These are phyloP conservation scores for Agrilus mali DNA, from an alignment of 2,888 invertebrate species.

Conservation along the genomic window DNA sequence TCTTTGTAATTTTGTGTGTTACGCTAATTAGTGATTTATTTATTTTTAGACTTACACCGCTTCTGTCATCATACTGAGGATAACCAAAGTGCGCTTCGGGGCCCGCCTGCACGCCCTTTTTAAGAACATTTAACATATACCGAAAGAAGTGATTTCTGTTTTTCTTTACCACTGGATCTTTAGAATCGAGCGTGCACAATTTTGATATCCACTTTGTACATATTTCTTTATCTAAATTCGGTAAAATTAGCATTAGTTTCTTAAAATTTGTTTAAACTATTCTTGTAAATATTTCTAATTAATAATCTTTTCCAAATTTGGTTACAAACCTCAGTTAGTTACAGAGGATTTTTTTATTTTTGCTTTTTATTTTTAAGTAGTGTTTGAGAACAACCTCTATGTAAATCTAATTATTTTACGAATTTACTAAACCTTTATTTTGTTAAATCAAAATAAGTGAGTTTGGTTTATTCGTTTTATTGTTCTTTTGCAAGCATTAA, in stretches of 20 bases:
- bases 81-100: conserved; percentile 16
- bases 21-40: neutral
- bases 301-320: neutral
- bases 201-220: conserved; percentile 36
- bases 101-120: conserved; percentile 21
- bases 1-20: neutral
- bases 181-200: conserved; percentile 31
- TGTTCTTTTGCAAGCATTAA: too few species aligned
- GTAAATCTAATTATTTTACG: too few species aligned
- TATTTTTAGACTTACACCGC: conserved; percentile 4
- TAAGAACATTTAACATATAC: conserved; percentile 34
- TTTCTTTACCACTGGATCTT: conserved; percentile 36
- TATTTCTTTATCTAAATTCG: conserved; percentile 31
- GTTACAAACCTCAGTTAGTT: too few species aligned
- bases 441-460: too few species aligned
- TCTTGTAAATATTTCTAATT: neutral
- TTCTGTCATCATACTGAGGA: conserved; percentile 20
- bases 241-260: too few species aligned
- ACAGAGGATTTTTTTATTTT: too few species aligned
- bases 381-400: too few species aligned
- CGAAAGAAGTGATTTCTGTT: conserved; percentile 42
- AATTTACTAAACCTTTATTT: too few species aligned
- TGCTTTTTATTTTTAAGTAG: too few species aligned
- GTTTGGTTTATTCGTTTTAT: too few species aligned
- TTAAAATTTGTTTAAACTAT: conserved; percentile 1